Evolutionary conservation across 1,140 invertebrate species (phyloP).

Genomic region (Reticulitermes speratus): DNA sequence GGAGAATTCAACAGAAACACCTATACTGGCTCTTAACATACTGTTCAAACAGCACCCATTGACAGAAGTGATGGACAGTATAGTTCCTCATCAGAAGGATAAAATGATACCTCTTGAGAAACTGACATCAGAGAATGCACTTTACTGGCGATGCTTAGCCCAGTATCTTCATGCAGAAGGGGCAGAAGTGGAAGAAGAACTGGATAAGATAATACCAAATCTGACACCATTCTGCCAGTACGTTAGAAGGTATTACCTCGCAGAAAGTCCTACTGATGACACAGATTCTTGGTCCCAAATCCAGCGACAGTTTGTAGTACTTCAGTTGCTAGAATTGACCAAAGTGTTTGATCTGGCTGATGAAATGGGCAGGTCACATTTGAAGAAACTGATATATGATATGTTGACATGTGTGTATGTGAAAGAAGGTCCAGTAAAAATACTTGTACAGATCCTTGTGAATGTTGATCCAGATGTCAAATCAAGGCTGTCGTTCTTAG

Average conservation of each 20-base stretch:
- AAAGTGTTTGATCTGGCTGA: conserved; percentile 62
- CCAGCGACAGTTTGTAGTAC: conserved; percentile 58
- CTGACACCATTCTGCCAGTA: conserved; percentile 55
- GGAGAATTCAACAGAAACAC: conserved; percentile 51
- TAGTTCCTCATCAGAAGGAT: conserved; percentile 43
- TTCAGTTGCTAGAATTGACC: conserved; percentile 61
- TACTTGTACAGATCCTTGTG: conserved; percentile 51
- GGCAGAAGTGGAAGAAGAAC: conserved; percentile 28
- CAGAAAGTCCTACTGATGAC: conserved; percentile 32
- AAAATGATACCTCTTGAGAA: conserved; percentile 56
- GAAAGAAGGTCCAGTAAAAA: conserved; percentile 50
- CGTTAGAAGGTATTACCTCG: conserved; percentile 43
- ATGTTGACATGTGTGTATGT: conserved; percentile 50
- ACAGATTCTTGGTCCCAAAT: conserved; percentile 49
- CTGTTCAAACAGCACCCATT: conserved; percentile 41
- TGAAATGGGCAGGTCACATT: conserved; percentile 56
- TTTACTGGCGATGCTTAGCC: conserved; percentile 63
- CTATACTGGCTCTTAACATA: conserved; percentile 47
- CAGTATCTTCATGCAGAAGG: conserved; percentile 47
- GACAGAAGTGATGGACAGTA: conserved; percentile 39
- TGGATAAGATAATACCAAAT: conserved; percentile 55
- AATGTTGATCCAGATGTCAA: conserved; percentile 47
- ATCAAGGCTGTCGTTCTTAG: conserved; percentile 49
- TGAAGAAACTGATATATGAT: conserved; percentile 48
- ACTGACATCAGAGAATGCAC: conserved; percentile 55